Conservation (phyloP, 2,113 vertebrate species). For the Corythornis madagascariensis region DNA sequence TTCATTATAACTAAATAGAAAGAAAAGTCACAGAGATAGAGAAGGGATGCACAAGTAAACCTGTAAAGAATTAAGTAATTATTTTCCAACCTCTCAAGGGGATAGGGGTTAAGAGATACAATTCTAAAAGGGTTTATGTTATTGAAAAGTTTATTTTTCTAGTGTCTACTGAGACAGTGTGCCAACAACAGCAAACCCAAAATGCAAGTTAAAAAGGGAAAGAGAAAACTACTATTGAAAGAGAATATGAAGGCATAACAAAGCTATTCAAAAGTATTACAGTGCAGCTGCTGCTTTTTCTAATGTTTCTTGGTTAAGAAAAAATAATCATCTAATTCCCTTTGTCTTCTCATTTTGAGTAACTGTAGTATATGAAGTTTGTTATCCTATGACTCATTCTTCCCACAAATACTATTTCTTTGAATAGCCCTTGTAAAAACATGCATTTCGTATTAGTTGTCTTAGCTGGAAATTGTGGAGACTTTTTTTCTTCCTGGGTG, state of each 20-base stretch:
- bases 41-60: background rate
- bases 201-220: background rate
- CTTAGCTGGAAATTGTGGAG: conserved; percentile 9
- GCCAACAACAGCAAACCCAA: conserved; percentile 55
- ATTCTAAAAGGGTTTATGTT: conserved; percentile 5
- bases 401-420: conserved; percentile 49
- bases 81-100: background rate
- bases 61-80: background rate
- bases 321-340: background rate
- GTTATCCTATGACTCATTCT: conserved; percentile 63
- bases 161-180: background rate
- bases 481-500: conserved; percentile 13
- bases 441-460: conserved; percentile 30
- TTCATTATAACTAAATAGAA: background rate
- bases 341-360: conserved; percentile 64
- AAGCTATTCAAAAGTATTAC: conserved; percentile 40
- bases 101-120: background rate
- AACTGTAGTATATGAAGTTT: conserved; percentile 25
- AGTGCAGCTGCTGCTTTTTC: conserved; percentile 57
- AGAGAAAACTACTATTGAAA: conserved; percentile 2
- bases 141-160: conserved; percentile 47
- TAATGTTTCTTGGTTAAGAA: conserved; percentile 38
- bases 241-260: conserved; percentile 17
- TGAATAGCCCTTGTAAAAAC: conserved; percentile 58
- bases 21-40: background rate